Percentiles rank a stretch among this genome's conserved stretches.
phyloP scores from a whole-genome alignment of 2,797 vertebrate genomes.

The Onychomys torridus region DNA sequence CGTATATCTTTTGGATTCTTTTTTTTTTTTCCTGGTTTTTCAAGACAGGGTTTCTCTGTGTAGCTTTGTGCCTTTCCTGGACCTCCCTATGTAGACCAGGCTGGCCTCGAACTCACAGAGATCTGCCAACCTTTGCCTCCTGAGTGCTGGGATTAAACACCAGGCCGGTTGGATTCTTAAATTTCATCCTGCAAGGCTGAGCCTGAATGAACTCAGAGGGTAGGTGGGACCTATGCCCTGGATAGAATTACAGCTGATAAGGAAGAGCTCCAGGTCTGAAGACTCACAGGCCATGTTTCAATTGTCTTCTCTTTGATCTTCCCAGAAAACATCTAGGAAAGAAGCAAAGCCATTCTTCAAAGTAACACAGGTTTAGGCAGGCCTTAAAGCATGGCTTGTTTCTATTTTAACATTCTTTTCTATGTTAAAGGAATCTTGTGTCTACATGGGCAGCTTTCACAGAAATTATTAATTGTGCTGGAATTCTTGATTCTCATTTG shows the following conservation, averaged over 20 bases:
- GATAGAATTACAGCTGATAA: not conserved
- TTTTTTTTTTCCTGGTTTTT: too few relatives aligned
- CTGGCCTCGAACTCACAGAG: too few relatives aligned
- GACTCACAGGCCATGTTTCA: not conserved
- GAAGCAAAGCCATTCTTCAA: not conserved
- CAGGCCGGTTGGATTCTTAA: not conserved
- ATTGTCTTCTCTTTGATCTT: not conserved
- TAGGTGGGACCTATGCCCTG: not conserved
- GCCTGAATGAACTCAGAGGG: not conserved
- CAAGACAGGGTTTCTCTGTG: too few relatives aligned
- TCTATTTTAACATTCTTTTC: not conserved
- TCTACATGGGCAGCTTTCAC: not conserved
- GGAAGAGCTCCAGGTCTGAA: not conserved
- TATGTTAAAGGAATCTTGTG: not conserved
- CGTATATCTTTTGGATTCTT: not conserved
- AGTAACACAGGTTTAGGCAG: not conserved
- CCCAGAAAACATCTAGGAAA: not conserved
- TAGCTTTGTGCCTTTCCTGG: too few relatives aligned
- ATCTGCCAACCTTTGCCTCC: too few relatives aligned
- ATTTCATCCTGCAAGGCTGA: not conserved
- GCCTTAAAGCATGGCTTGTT: not conserved
- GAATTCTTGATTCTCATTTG: not conserved
- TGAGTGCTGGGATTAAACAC: too few relatives aligned
- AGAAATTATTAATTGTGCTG: not conserved
- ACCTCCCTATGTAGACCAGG: too few relatives aligned